phyloP scores from a whole-genome alignment of 2,797 vertebrate genomes.

The Nasua narica region DNA sequence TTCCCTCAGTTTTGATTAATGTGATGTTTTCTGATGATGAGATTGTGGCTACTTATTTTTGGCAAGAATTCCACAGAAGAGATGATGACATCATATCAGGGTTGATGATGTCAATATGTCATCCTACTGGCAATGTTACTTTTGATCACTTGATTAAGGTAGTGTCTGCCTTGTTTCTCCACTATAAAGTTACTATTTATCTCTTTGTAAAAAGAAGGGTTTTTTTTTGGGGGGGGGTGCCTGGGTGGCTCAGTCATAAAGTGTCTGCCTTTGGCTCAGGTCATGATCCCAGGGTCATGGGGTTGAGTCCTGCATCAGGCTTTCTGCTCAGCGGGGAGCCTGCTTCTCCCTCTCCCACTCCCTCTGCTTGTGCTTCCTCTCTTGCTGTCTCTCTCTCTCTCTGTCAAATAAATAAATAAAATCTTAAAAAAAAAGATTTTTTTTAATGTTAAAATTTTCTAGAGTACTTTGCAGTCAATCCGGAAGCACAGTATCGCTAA shows the following conservation, averaged over 20 bases:
- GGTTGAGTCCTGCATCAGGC: too few relatives aligned
- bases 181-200: neutral
- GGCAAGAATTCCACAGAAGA: neutral
- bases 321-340: too few relatives aligned
- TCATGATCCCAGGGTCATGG: too few relatives aligned
- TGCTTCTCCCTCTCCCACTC: too few relatives aligned
- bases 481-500: neutral
- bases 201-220: neutral
- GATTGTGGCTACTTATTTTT: neutral
- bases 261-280: too few relatives aligned
- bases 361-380: too few relatives aligned
- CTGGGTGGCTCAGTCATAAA: too few relatives aligned
- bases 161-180: neutral
- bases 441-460: constrained; percentile 9
- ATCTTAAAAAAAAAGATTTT: neutral
- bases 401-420: too few relatives aligned
- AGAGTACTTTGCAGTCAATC: neutral
- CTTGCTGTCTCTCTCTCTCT: too few relatives aligned
- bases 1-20: neutral
- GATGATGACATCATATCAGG: neutral
- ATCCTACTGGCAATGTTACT: neutral
- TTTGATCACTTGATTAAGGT: neutral
- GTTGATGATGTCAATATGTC: neutral
- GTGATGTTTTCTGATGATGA: neutral
- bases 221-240: neutral